Base-by-base conservation (phyloP, 1,140 invertebrate species). In the Bicyclus anynana region DNA sequence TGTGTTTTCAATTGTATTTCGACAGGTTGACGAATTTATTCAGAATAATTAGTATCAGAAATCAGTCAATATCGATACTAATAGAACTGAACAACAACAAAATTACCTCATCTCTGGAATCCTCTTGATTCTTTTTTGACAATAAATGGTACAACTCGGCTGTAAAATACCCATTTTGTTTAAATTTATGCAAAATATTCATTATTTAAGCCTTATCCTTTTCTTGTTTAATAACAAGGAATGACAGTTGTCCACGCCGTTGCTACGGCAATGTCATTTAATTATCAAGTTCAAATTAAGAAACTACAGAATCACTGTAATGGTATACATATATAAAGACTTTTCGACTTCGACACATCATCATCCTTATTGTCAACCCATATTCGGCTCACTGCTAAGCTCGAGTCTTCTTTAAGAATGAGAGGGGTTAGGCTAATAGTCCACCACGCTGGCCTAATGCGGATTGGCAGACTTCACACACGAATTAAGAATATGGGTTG, bases 141-240 rank as follows among this genome's bases (percentile, higher is more conserved):
- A 87, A 62, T 38, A 87, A 66, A 65, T 82, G 78, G 64, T 84
- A 86, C 14, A 87, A 59, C 26, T 83, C 74, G 2, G 81, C 62
- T 35, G 78, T 86, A 52, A 83, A 86, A 67, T 80, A 86, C n/a
- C 84, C 84, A 82, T 84, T 78, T 74, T 84, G 64, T 65, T 84
- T 84, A 65, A 80, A 87, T 50, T 79, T 75, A 3, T 74, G 68
- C 55, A 85, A 72, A 73, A 87, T 74, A 53, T 87, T 80, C 84
- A 87, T 86, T 47, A 10, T 9, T 57, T 33, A n/a, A 48, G 14
- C 35, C 53, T 33, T 33, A 0, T 10, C 3, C 23, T 23, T 2
- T 23, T 2, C 23, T 23, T 7, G 23, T 23, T 23, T 27, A 50
- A 29, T 21, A 13, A 40, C 46, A 50, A 38, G 26, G 17, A 16